These are phyloP conservation scores for Caenorhabditis becei DNA, from an alignment of 2,888 invertebrate species.

Conservation along the genomic window DNA sequence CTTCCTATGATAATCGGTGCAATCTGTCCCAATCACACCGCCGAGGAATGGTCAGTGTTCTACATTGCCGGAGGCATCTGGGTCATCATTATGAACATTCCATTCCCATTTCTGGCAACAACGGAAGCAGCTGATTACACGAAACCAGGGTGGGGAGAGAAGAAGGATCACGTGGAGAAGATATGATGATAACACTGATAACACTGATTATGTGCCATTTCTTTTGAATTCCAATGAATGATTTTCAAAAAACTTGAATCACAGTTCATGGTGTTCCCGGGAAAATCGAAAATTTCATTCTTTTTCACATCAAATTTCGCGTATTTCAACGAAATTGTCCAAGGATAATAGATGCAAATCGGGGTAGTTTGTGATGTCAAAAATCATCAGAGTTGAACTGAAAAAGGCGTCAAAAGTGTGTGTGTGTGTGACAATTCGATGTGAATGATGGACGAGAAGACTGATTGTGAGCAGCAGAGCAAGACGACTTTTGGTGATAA, in stretches of 20 bases:
- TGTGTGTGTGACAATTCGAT: too few relatives aligned
- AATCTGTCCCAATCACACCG: constrained; percentile 47
- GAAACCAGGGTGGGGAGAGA: constrained; percentile 45
- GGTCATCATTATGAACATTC: constrained; percentile 52
- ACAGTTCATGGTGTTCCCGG: constrained; percentile 26
- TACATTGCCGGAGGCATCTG: constrained; percentile 38
- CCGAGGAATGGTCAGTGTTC: constrained; percentile 51
- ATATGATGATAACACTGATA: not conserved
- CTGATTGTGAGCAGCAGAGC: not conserved
- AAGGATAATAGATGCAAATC: constrained; percentile 37
- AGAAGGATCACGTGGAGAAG: constrained; percentile 31
- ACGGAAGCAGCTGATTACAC: constrained; percentile 46
- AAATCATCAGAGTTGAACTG: constrained; percentile 32
- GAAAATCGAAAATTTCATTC: too few relatives aligned
- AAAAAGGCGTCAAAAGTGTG: not conserved
- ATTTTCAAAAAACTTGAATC: constrained; percentile 5
- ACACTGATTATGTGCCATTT: constrained; percentile 25
- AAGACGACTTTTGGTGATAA: constrained; percentile 33
- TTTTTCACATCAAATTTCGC: not conserved
- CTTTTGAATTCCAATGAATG: constrained; percentile 2
- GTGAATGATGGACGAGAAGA: constrained; percentile 22
- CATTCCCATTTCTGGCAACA: constrained; percentile 49
- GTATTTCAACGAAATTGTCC: constrained; percentile 36
- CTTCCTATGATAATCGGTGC: constrained; percentile 46
- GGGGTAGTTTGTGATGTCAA: constrained; percentile 30